Base-by-base conservation (phyloP, 2,113 vertebrate genomes). In the Stegostoma tigrinum region DNA sequence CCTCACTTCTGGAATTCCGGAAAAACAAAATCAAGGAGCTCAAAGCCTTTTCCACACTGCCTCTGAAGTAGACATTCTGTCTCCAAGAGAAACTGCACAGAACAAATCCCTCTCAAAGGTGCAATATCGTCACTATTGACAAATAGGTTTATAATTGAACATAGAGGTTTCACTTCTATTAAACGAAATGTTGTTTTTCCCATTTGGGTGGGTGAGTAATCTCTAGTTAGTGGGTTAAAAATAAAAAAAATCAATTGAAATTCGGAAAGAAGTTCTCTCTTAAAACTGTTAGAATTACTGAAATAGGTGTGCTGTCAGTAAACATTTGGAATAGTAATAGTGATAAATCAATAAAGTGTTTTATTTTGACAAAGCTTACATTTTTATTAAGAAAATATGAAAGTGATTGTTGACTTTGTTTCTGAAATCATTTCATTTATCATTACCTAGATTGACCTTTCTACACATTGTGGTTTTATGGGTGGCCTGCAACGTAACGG, bases 391-490 rank as follows among this genome's bases (percentile, higher is more conserved):
- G 38, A 61, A 42, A 85, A 12, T 85, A 78, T 78, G 68, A 95
- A 7, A 72, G 24, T 52, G 24, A 72, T 85, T 66, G 55, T 85
- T 85, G 75, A 34, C 21, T 45, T 42, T 24, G 45, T 95, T 95
- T 95, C 55, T 70, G 67, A 68, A 95, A 83, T 61, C 3, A 10
- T 75, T 70, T 64, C 30, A 86, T 83, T 66, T 66, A 42, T 85
- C 52, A 94, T 96, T 75, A 0, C 24, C 89, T 96, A 99, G 99
- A 99, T 99, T 96, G 98, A 99, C 96, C 97, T 99, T 89, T 98
- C 99, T 17, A 98, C 98, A 7, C 99, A 99, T 34, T 98, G 99
- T 42, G 99, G 99, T 21, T 99, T 99, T 95, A 99, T 99, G 98
- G 99, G 99, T 0, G 99, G 99, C 78, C 98, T 99, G 96, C 99